Evolutionary conservation across 2,113 vertebrate genomes (phyloP).

Genomic region (Chamaetylas fuelleborni): DNA sequence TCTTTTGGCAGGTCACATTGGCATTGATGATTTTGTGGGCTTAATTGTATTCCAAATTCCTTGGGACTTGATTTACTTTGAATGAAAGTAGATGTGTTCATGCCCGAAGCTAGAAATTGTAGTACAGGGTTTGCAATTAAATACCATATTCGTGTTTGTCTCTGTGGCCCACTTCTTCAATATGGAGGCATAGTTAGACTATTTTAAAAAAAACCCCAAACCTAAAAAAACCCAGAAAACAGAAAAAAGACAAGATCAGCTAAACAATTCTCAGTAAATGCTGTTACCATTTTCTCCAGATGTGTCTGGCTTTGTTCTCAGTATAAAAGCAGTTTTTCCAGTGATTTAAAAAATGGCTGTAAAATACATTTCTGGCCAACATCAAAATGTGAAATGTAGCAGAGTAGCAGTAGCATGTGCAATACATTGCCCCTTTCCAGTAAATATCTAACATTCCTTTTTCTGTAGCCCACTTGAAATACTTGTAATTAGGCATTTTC

Average conservation of each 20-base stretch:
- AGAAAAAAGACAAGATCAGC: background rate
- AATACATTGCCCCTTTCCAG: background rate
- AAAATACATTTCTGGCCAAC: background rate
- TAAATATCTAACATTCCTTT: background rate
- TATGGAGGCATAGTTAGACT: background rate
- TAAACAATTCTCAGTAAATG: background rate
- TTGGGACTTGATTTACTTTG: background rate
- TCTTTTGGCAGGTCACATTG: background rate
- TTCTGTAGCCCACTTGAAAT: background rate
- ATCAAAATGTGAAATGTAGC: background rate
- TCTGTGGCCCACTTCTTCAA: background rate
- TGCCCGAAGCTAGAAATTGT: background rate
- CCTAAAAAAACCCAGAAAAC: accelerated
- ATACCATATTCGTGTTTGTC: background rate
- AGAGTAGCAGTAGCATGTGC: background rate
- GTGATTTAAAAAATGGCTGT: background rate
- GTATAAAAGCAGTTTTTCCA: background rate
- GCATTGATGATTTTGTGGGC: background rate
- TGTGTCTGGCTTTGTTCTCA: background rate
- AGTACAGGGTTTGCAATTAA: background rate
- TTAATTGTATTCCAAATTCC: background rate
- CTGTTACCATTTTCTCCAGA: background rate
- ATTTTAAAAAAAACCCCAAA: background rate
- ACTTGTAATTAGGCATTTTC: background rate
- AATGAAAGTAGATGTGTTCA: background rate